These are phyloP conservation scores for Styela plicata DNA, from an alignment of 23 tunicate genomes.

Conservation along the genomic window DNA sequence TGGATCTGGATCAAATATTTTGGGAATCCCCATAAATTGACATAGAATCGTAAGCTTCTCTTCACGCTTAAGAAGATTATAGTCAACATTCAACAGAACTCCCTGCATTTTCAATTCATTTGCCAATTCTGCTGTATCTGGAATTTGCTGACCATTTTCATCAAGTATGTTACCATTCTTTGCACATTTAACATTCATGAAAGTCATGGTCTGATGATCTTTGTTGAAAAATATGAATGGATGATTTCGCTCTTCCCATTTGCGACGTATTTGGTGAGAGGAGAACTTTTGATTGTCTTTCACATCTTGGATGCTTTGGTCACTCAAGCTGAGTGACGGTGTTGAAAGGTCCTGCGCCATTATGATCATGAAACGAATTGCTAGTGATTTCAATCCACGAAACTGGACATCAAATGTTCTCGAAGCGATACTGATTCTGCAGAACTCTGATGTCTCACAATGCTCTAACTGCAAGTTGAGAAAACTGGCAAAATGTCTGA, in stretches of 20 bases:
- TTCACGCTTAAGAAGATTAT: conserved; percentile 24
- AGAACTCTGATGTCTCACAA: conserved; percentile 53
- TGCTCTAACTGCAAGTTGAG: conserved; percentile 48
- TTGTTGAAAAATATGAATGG: conserved; percentile 67
- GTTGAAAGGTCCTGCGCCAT: conserved; percentile 68
- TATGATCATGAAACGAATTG: conserved; percentile 48
- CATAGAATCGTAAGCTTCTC: conserved; percentile 38
- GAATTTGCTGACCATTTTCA: conserved; percentile 16
- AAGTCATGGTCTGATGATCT: conserved; percentile 53
- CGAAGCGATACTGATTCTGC: not conserved
- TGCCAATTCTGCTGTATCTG: conserved; percentile 25
- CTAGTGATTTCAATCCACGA: conserved; percentile 39
- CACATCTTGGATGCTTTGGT: not conserved
- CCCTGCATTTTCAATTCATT: conserved; percentile 21
- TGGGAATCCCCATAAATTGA: conserved; percentile 30
- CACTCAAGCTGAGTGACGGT: conserved; percentile 30
- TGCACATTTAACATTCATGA: conserved; percentile 39
- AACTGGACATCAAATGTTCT: conserved; percentile 18
- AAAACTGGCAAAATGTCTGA: conserved; percentile 52
- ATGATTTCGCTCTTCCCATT: conserved; percentile 55
- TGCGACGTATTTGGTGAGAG: conserved; percentile 46
- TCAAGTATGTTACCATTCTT: conserved; percentile 26
- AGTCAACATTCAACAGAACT: conserved; percentile 33
- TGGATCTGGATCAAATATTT: conserved; percentile 55
- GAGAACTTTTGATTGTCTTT: conserved; percentile 27